Percentiles rank a stretch among this genome's conserved stretches.
phyloP scores from a whole-genome alignment of 92 coral and sea anemone species.

The Paramuricea clavata region DNA sequence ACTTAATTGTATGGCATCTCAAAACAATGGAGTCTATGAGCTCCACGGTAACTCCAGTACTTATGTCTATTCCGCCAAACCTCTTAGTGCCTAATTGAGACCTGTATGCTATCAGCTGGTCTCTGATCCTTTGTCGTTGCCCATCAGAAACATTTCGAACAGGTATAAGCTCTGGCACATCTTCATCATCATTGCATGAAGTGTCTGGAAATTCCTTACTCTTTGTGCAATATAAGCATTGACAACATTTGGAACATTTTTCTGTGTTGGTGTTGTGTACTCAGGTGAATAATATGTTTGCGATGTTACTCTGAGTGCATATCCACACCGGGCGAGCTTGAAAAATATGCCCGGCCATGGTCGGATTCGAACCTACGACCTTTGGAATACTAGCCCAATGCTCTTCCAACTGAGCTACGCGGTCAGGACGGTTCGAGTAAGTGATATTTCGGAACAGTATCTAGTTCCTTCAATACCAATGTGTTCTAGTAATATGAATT shows the following conservation, averaged over 20 bases:
- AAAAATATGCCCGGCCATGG: too few species aligned
- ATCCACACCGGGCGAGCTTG: too few species aligned
- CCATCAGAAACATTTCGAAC: conserved; percentile 48
- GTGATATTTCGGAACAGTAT: too few species aligned
- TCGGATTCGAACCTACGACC: too few species aligned
- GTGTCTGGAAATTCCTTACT: background rate
- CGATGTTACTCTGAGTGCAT: too few species aligned
- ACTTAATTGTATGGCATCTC: conserved; percentile 30
- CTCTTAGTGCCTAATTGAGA: conserved; percentile 33
- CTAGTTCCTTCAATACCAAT: too few species aligned
- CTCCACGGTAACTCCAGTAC: conserved; percentile 58
- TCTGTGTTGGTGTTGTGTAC: too few species aligned
- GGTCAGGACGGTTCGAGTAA: too few species aligned
- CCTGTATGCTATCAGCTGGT: conserved; percentile 41
- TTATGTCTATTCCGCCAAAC: conserved; percentile 54
- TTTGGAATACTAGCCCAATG: too few species aligned
- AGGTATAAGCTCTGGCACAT: conserved; percentile 5
- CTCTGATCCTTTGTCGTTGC: conserved; percentile 40
- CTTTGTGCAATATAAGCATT: conserved; percentile 38
- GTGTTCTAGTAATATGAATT: too few species aligned
- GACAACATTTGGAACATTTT: conserved; percentile 38
- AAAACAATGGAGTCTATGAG: conserved; percentile 55
- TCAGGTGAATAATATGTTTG: too few species aligned
- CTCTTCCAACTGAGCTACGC: too few species aligned
- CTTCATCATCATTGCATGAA: background rate